A percentile compares a stretch with the other conserved stretches of the same genome.
phyloP scores from a whole-genome alignment of 2,113 vertebrate species.

The Helogale parvula region DNA sequence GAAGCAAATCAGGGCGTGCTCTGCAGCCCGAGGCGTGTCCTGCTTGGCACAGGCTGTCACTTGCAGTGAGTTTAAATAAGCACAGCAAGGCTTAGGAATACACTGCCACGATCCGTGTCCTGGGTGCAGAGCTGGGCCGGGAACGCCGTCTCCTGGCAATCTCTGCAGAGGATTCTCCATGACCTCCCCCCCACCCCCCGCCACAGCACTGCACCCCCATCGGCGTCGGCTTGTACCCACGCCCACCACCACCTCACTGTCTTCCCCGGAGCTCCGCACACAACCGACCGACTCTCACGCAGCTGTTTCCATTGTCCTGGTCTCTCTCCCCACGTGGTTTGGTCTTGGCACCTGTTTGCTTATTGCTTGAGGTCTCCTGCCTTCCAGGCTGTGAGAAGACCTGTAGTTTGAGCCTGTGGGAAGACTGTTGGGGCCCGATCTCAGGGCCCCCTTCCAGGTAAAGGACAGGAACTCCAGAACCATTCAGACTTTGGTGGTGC shows the following conservation, averaged over 20 bases:
- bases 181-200: fast-evolving
- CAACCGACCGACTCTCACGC: not conserved
- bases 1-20: no score
- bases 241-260: not conserved
- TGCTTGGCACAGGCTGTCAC: fast-evolving
- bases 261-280: not conserved
- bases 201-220: not conserved
- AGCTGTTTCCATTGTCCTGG: not conserved
- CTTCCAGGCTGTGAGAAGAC: not conserved
- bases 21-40: no score
- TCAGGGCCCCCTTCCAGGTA: not conserved
- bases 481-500: not conserved
- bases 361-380: no score
- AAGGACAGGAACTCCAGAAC: not conserved
- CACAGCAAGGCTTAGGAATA: not conserved
- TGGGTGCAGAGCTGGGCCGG: no score
- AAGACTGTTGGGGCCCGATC: not conserved
- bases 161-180: no score
- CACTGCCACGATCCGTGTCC: not conserved
- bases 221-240: fast-evolving
- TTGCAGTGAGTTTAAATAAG: no score
- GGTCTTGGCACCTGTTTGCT: not conserved
- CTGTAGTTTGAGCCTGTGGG: not conserved
- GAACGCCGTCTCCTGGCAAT: not conserved
- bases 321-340: not conserved